Evolutionary conservation across 2,888 invertebrate genomes (phyloP).

Genomic region (Lithosia quadra): DNA sequence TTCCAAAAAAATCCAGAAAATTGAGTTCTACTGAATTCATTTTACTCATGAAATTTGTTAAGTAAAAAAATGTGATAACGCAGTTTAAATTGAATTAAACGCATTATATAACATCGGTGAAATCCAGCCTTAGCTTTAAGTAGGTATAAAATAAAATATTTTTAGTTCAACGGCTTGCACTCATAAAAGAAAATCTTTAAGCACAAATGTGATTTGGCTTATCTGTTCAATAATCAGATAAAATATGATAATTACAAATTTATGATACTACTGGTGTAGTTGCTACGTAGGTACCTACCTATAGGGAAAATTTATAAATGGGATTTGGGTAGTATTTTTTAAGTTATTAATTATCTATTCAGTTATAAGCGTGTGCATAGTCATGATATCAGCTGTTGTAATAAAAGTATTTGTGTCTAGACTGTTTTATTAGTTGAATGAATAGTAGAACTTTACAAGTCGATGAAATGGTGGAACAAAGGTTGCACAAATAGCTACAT

Average conservation of each 20-base stretch:
- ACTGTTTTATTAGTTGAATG: background rate
- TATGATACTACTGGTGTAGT: constrained; percentile 15
- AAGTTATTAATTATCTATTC: constrained; percentile 13
- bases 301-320: constrained; percentile 2
- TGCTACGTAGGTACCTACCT: no score
- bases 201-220: constrained; percentile 14
- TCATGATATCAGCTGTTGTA: background rate
- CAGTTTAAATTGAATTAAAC: background rate
- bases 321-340: constrained; percentile 8
- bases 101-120: background rate
- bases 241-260: constrained; percentile 20
- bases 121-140: background rate
- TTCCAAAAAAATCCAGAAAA: no score
- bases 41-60: no score
- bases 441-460: background rate
- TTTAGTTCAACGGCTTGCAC: background rate
- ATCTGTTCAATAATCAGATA: constrained; percentile 22
- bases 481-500: background rate
- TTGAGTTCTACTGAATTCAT: no score
- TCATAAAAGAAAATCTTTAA: constrained; percentile 13
- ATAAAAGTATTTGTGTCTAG: background rate
- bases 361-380: background rate
- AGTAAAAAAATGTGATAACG: no score
- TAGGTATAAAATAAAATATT: constrained; percentile 4
- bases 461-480: background rate